These are phyloP conservation scores for Tonatia bakeri DNA, from an alignment of 2,113 vertebrate species.

Conservation along the genomic window DNA sequence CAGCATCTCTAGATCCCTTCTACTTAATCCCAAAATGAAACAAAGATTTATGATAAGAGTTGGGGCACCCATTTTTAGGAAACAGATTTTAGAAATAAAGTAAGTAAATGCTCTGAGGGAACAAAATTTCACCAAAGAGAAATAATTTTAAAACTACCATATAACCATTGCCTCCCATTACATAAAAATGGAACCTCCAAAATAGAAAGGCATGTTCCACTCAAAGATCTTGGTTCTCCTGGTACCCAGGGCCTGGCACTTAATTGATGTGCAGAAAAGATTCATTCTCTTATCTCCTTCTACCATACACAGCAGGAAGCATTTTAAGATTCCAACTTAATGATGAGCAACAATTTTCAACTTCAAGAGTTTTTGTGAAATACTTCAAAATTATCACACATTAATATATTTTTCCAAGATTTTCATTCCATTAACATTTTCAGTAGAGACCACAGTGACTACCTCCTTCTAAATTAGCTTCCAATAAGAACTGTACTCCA, in stretches of 20 bases:
- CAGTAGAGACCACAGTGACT: background rate
- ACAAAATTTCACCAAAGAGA: slow-evolving; percentile 11
- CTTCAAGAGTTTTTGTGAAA: slow-evolving; percentile 1
- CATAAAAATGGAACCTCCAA: background rate
- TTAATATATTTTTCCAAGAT: background rate
- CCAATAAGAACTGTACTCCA: background rate
- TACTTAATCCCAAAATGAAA: background rate
- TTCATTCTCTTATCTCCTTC: background rate
- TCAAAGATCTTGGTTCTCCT: background rate
- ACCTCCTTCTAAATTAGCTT: background rate
- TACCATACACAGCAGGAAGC: background rate
- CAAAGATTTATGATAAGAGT: background rate
- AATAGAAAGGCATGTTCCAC: background rate
- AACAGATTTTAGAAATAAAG: background rate
- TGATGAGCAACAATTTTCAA: background rate
- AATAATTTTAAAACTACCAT: background rate
- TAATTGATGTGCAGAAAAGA: background rate
- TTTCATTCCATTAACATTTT: background rate
- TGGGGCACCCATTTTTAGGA: background rate
- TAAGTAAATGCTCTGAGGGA: background rate
- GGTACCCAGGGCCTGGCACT: background rate
- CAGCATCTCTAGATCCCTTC: background rate
- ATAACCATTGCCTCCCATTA: background rate
- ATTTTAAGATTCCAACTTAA: background rate
- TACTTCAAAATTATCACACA: slow-evolving; percentile 46